phyloP scores from a whole-genome alignment of 2,113 vertebrate genomes.

The Aegithalos caudatus region DNA sequence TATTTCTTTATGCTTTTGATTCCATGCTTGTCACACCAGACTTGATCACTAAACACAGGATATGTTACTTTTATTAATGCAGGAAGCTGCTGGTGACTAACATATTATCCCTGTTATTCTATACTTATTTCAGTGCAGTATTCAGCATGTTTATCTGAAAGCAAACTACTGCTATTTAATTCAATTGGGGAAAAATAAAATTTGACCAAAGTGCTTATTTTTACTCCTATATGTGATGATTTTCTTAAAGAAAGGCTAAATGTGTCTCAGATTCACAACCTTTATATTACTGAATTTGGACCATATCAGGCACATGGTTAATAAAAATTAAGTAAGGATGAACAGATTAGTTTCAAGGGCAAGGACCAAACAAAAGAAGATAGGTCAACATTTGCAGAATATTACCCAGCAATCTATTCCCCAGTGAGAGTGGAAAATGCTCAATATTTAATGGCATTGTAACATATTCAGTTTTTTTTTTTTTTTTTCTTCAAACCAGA shows the following conservation, averaged over 20 bases:
- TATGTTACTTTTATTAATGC: not conserved
- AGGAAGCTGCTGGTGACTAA: not conserved
- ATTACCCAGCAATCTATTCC: not conserved
- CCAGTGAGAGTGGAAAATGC: not conserved
- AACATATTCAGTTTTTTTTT: too few species aligned
- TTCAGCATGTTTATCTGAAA: not conserved
- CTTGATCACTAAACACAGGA: rapidly evolving
- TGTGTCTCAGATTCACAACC: not conserved
- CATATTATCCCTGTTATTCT: not conserved
- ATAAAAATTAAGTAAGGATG: not conserved
- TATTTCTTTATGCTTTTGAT: not conserved
- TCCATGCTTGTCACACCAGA: not conserved
- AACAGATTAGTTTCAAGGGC: not conserved
- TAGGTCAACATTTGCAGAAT: not conserved
- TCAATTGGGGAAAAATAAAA: not conserved
- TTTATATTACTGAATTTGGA: not conserved
- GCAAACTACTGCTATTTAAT: not conserved
- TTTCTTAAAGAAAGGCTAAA: not conserved
- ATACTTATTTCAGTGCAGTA: not conserved
- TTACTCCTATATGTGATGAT: not conserved
- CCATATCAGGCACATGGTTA: not conserved
- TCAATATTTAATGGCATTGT: not conserved
- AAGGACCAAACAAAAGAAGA: not conserved
- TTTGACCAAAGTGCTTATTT: not conserved
- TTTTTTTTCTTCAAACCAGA: not conserved